Conservation (phyloP, 2,888 invertebrate species). For the Fragum fragum region DNA sequence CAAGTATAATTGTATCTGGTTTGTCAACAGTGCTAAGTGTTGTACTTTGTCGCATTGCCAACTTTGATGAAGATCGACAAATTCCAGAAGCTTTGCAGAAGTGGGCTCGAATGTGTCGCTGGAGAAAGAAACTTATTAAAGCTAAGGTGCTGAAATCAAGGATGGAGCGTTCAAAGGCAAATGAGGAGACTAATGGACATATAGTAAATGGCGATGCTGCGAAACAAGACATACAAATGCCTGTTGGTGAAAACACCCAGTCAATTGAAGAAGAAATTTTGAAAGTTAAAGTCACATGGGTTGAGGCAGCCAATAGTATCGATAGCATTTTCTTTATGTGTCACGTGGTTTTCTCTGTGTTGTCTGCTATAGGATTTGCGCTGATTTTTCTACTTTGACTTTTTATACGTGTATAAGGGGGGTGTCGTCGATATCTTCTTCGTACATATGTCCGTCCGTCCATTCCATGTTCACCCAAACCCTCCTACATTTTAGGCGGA, state of each 20-base stretch:
- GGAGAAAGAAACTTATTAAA: background rate
- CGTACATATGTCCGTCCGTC: too few species aligned
- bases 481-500: too few species aligned
- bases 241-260: background rate
- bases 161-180: background rate
- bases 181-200: background rate
- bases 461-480: too few species aligned
- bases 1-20: background rate
- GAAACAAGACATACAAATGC: background rate
- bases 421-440: too few species aligned
- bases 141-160: background rate
- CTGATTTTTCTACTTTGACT: background rate
- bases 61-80: background rate
- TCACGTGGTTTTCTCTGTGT: background rate
- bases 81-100: background rate
- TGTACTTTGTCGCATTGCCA: slow-evolving; percentile 5
- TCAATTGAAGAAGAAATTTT: background rate
- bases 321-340: background rate
- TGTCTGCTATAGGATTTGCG: background rate
- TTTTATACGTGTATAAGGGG: too few species aligned
- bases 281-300: slow-evolving; percentile 12
- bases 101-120: background rate
- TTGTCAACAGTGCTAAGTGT: slow-evolving; percentile 9
- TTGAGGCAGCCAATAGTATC: slow-evolving; percentile 15
- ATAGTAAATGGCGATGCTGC: background rate